Evolutionary conservation across 2,888 invertebrate genomes (phyloP).

Genomic region (Diogma glabrata): DNA sequence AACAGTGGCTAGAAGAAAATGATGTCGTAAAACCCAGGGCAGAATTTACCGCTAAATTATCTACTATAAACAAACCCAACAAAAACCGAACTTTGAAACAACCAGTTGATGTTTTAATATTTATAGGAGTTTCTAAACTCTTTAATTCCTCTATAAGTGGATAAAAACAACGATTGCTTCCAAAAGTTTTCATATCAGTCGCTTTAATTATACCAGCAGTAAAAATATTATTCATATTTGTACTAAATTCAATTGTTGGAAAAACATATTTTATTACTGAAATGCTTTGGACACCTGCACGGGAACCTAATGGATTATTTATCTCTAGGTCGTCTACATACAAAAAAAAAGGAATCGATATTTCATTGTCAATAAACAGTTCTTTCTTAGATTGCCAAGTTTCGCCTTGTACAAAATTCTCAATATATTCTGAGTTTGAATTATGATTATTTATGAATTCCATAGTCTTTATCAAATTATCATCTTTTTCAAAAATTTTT

Average conservation of each 20-base stretch:
- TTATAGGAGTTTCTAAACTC: slow-evolving; percentile 10
- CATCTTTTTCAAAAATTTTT: not conserved
- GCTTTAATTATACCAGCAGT: not conserved
- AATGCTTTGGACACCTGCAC: not conserved
- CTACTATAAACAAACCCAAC: not conserved
- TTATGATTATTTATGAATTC: not conserved
- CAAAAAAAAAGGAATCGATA: not conserved
- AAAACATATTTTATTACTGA: not conserved
- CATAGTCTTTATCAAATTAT: not conserved
- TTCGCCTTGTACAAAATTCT: not conserved
- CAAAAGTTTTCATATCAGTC: slow-evolving; percentile 7
- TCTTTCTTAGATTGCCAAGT: not conserved
- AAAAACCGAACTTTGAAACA: slow-evolving; percentile 13
- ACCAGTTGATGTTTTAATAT: slow-evolving; percentile 12
- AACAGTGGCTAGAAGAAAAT: not conserved
- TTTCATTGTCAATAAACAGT: not conserved
- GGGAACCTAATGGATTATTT: not conserved
- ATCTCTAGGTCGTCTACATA: slow-evolving; percentile 6
- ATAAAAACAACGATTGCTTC: not conserved
- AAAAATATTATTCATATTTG: slow-evolving; percentile 1
- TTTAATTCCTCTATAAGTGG: slow-evolving; percentile 3
- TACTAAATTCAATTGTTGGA: slow-evolving; percentile 4
- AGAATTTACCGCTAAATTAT: not conserved
- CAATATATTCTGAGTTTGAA: not conserved
- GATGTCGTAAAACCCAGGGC: not conserved